Base-by-base conservation (phyloP, 2,113 vertebrate genomes). In the Oreochromis aureus region DNA sequence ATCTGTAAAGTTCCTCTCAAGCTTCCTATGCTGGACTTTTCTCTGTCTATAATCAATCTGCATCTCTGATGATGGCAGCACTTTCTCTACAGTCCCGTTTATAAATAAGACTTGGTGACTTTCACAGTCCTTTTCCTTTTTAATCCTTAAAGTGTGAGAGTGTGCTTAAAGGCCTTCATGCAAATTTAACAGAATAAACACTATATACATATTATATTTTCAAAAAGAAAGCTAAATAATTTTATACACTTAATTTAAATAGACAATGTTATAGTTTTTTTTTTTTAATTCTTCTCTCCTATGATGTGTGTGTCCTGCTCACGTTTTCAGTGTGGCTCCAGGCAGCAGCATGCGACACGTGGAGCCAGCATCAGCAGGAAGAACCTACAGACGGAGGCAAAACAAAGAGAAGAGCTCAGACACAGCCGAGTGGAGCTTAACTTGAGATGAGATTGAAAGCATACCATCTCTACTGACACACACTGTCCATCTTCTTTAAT, bases 361-460 rank as follows among this genome's bases (percentile, higher is more conserved):
- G 80, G 81, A 87, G 86, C 69, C 55, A 30, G 30, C 80, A 86
- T 89, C 89, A 85, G 87, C 84, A 59, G 81, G 79, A 86, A 41
- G 83, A 87, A 88, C 85, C 13, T 7, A 55, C 51, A 34, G 61
- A 73, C 32, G 2, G 84, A 81, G 66, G 89, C n/a, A 39, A 41
- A 69, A 51, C 27, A 55, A 30, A 34, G 8, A 84, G 27, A 10
- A 22, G 9, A 87, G 84, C 11, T 6, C 3, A 13, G 11, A 56
- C 22, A 58, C 27, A 56, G 51, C 6, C 18, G 24, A 15, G 58
- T 36, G 81, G 81, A 10, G 18, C 30, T 66, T 15, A n/a, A 55
- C 32, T 6, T 7, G 36, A 36, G 24, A 46, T 5, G 46, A 59
- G 51, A 22, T 55, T 61, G 11, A 58, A 59, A 56, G n/a, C 3